A percentile compares a stretch with the other conserved stretches of the same genome.
phyloP scores from a whole-genome alignment of 2,888 invertebrate species.

The Tetanocera ferruginea region DNA sequence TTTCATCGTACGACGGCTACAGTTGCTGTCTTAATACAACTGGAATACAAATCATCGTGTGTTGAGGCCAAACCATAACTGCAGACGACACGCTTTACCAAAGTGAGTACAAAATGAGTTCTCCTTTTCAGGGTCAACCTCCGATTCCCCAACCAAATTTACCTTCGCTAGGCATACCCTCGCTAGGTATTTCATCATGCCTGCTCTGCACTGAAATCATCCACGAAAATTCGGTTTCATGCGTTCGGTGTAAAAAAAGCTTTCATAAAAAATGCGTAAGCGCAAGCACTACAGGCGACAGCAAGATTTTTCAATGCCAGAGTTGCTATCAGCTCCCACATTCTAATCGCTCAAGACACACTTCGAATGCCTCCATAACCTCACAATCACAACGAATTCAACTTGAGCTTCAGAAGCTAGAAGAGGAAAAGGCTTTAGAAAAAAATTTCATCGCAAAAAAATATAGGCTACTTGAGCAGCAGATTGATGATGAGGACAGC shows the following conservation, averaged over 20 bases:
- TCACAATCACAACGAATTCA: neutral
- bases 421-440: neutral
- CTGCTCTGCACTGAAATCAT: neutral
- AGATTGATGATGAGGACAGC: neutral
- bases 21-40: too few species aligned
- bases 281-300: neutral
- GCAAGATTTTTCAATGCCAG: neutral
- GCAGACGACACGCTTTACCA: too few species aligned
- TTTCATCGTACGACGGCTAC: too few species aligned
- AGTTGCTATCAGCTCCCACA: neutral
- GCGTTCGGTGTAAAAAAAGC: neutral
- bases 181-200: neutral
- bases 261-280: too few species aligned
- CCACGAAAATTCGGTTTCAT: neutral
- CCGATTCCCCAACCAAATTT: neutral
- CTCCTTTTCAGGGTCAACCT: too few species aligned
- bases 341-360: neutral
- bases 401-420: neutral
- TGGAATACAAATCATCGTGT: too few species aligned
- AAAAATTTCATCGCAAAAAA: constrained; percentile 1
- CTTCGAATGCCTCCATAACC: too few species aligned
- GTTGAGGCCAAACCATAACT: too few species aligned
- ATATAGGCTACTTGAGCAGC: neutral
- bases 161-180: neutral
- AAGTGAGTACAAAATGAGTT: too few species aligned